Percentiles rank a stretch among this genome's conserved stretches.
phyloP scores from a whole-genome alignment of 2,888 invertebrate species.

The Drosophila tripunctata region DNA sequence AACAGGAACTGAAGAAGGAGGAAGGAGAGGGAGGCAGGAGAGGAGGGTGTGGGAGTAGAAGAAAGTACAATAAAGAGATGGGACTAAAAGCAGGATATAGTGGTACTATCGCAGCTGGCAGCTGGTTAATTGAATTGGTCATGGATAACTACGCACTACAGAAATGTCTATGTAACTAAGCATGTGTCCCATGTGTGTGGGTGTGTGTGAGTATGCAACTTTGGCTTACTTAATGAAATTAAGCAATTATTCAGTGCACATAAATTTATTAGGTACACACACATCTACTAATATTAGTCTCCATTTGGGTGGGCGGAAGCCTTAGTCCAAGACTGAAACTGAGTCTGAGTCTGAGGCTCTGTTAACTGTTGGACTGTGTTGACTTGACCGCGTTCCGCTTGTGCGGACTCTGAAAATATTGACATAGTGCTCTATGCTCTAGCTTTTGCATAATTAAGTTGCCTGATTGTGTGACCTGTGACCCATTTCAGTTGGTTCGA shows the following conservation, averaged over 20 bases:
- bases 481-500: slow-evolving; percentile 35
- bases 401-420: slow-evolving; percentile 47
- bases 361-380: slow-evolving; percentile 36
- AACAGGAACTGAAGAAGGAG: not conserved
- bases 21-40: not conserved
- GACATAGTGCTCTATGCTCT: slow-evolving; percentile 30
- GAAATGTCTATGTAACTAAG: slow-evolving; percentile 20
- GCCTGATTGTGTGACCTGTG: slow-evolving; percentile 43
- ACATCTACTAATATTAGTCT: too few relatives aligned
- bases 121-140: slow-evolving; percentile 74
- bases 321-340: too few relatives aligned
- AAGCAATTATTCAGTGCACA: slow-evolving; percentile 73
- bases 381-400: slow-evolving; percentile 57
- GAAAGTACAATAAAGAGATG: too few relatives aligned
- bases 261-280: slow-evolving; percentile 64
- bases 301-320: too few relatives aligned
- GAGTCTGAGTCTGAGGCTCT: too few relatives aligned
- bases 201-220: slow-evolving; percentile 19
- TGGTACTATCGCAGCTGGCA: slow-evolving; percentile 43
- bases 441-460: slow-evolving; percentile 61
- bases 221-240: slow-evolving; percentile 73
- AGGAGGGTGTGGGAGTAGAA: not conserved
- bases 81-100: slow-evolving; percentile 2
- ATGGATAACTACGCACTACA: slow-evolving; percentile 58
- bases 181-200: slow-evolving; percentile 4